phyloP scores from a whole-genome alignment of 2,888 invertebrate species.

The Meloe dianella region DNA sequence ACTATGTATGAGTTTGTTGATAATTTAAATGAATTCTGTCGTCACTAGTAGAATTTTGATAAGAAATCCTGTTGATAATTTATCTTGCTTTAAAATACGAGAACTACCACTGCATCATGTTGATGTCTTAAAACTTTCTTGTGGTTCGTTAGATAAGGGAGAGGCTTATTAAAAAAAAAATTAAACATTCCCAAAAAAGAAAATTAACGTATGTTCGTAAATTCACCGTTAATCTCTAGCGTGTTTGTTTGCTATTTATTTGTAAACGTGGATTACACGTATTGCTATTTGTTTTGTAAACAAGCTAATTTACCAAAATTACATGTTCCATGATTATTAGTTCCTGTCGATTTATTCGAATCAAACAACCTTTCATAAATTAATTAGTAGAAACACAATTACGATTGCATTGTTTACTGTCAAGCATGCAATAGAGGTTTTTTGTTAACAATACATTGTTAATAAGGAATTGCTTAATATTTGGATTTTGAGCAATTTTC shows the following conservation, averaged over 20 bases:
- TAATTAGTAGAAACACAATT: background rate
- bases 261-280: background rate
- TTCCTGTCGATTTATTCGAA: background rate
- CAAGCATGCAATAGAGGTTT: background rate
- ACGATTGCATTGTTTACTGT: background rate
- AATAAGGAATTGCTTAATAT: background rate
- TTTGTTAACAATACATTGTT: background rate
- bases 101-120: background rate
- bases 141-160: background rate
- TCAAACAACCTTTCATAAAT: background rate
- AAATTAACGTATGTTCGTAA: background rate
- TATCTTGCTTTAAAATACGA: background rate
- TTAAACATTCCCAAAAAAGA: background rate
- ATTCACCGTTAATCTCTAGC: background rate
- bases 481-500: background rate
- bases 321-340: background rate
- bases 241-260: background rate
- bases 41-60: background rate
- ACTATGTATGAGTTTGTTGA: background rate
- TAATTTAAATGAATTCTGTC: constrained; percentile 6
- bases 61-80: background rate
- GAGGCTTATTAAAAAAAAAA: background rate
- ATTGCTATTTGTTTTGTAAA: constrained; percentile 1
- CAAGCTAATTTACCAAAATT: background rate
- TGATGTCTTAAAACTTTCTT: no score